Base-by-base conservation (phyloP, 2,113 vertebrate species). In the Lota lota region DNA sequence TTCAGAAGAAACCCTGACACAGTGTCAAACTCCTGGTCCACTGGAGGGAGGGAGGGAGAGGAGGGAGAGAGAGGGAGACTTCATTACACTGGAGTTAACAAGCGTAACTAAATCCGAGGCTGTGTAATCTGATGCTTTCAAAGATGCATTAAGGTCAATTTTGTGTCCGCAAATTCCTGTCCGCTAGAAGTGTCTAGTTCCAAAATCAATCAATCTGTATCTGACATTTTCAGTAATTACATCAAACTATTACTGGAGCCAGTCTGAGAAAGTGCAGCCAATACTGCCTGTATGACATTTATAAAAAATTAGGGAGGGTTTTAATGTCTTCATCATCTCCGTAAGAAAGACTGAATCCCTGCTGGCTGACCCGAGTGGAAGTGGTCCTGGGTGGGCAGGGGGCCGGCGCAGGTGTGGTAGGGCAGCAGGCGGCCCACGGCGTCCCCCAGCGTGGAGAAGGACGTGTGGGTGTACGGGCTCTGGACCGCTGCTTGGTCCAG, bases 11-110 rank as follows among this genome's bases (percentile, higher is more conserved):
- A 89, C 5, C 84, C 81, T 0, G 93, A 93, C 69, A 91, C 88
- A 0, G 81, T 73, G 73, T 92, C 90, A 72, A 93, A 94, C 88
- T 93, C 89, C 87, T 90, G 83, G 73, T 94, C 93, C 87, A 94
- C 93, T 94, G 87, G 40, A 47, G 40, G 10, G 40, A 47, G 40
- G 10, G 40, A 47, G 40, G 10, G 40, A 47, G 40, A 47, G 40
- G 40, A 47, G 40, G 7, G 40, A 47, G 40, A 47, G 40, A 47
- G 40, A 47, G 40, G 10, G 40, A 47, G 40, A 47, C 40, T 10
- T 47, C 40, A 47, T 47, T 47, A 47, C 40, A 14, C 40, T 47
- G 40, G 40, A 12, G 40, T 47, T 11, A 47, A 1, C 40, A 47
- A 47, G 40, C 10, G 40, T 8, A 47, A 47, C 40, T 10, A 14